Base-by-base conservation (phyloP, 2,113 vertebrate species). In the Genyomyrus donnyi region DNA sequence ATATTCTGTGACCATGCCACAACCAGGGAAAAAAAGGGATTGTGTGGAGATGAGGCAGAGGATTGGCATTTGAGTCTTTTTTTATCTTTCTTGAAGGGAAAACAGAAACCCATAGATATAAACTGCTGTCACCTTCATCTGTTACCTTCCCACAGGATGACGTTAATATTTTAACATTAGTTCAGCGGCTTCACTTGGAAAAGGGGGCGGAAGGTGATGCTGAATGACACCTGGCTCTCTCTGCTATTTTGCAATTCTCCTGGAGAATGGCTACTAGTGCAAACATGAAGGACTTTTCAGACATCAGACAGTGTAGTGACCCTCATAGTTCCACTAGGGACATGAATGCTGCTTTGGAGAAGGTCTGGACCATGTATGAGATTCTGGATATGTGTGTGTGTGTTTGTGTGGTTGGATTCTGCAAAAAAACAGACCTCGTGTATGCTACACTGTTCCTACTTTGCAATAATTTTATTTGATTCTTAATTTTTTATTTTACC, bases 241-340 rank as follows among this genome's bases (percentile, higher is more conserved):
- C 92, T 93, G 93, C 94, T 95, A 94, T 92, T 94, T 94, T 94
- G 92, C 91, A 93, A 93, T 95, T 96, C 95, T 96, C 95, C 96
- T 96, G 95, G 96, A 96, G 95, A 96, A 92, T 93, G 94, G 95
- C 95, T 95, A 94, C 94, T 93, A 19, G 95, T 93, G 90, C 94
- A 94, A 66, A 94, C 58, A 31, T 94, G 95, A 96, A 96, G 95
- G 95, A 94, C 93, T 66, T 93, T 96, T 96, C 96, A 91, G 95
- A 96, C 96, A 96, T 95, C 93, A 90, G 93, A 92, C 90, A 93
- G 91, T 80, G 0, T 92, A 95, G 95, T 92, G 89, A 90, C 92
- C 88, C 94, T 89, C 94, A 96, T 96, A 97, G 96, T 96, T 95
- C 96, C 93, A 92, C 91, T 90, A 93, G 94, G 95, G 92, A 89